Base-by-base conservation (phyloP, 1,140 invertebrate species). In the Venturia canescens region DNA sequence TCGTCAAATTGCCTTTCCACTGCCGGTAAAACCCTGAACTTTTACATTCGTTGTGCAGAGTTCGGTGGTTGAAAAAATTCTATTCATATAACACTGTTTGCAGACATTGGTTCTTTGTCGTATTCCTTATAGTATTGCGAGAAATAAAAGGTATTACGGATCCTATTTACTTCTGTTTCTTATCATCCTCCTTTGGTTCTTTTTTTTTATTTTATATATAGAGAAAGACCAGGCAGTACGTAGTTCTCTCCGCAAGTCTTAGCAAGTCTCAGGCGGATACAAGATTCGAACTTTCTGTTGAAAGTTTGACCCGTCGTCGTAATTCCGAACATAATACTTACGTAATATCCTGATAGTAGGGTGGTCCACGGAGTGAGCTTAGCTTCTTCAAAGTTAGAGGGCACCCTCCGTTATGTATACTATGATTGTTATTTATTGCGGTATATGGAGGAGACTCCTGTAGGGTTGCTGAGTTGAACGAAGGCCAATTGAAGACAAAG, bases 361-460 rank as follows among this genome's bases (percentile, higher is more conserved):
- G 38, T 57, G 21, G 21, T 76, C 50, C 18, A 38, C 18, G 29
- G 21, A 76, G 72, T 34, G 27, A 21, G 72, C 27, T 72, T 21
- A 53, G 23, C 29, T 27, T 60, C 72, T 29, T 34, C 53, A 13
- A 60, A 60, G 72, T 60, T 53, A 16, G 50, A 31, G 72, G 38
- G 72, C 21, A 29, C 31, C 18, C 38, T 53, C 29, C 50, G 26
- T 76, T 27, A n/a, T n/a, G 7, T 53, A 26, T 23, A 9, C 13
- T 76, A 60, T 63, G 63, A 76, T 76, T 76, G 72, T 3, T 76
- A 76, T 76, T 76, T 76, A 60, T 63, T 76, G 72, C 53, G 29
- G 29, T n/a, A 34, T 34, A 60, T 76, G 18, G 60, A 27, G 6
- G 6, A 23, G 13, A 27, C 1, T 76, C 50, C 11, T 44, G 4